Evolutionary conservation across 2,888 invertebrate genomes (phyloP), one percentile per base, ranked within the genome.

Genomic region (Cantharis rustica): DNA sequence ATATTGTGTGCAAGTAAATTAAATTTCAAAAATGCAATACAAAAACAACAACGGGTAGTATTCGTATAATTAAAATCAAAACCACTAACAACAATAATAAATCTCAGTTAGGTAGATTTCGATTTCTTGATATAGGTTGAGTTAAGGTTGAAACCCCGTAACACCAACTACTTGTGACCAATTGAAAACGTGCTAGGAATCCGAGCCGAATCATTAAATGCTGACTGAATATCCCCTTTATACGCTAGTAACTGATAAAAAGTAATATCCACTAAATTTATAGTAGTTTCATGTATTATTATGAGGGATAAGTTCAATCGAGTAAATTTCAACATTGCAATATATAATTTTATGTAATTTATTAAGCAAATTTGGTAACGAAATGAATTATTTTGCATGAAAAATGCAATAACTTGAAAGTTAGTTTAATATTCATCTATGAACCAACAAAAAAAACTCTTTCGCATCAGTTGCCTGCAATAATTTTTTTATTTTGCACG

Each of bases 101-200:
- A 77, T 70, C 75, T 72, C 69, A 71, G 47, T 72, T 69, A 72
- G 77, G 23, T 64, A 75, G 62, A 47, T 70, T 75, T 75, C 69
- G 69, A 77, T 75, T 72, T 69, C 72, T 72, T 75, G 77, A 77
- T 74, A 69, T 75, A 61, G 72, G 69, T 72, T 69, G 68, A 73
- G 72, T 66, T 69, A 75, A 69, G 74, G 75, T 74, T 75, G 77
- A 75, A 73, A 66, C 64, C 72, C 75, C 70, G 72, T 72, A 77
- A 77, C 74, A 77, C 72, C 77, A 75, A 77, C 77, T 77, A 75
- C 74, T 77, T 77, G 72, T 77, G 75, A 77, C 77, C 77, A 77
- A 77, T 77, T 77, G 77, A 77, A 77, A 77, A 77, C 77, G 77
- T 77, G 77, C 72, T 70, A 62, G 71, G 77, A 75, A 77, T 77